phyloP scores from a whole-genome alignment of 2,113 vertebrate genomes.

The Saiga tatarica region DNA sequence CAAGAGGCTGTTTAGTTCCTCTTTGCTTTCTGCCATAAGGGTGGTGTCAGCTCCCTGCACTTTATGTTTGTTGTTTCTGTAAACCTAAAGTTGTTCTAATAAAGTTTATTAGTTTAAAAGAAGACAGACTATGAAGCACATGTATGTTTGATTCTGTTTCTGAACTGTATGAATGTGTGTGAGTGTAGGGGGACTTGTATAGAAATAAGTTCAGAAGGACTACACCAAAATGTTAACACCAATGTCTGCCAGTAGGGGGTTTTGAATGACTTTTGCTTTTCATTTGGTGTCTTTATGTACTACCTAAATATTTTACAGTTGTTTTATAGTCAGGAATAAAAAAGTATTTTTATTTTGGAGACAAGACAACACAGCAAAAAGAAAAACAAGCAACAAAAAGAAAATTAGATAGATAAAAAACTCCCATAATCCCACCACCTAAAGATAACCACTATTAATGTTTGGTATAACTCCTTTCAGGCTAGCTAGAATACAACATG shows the following conservation, averaged over 20 bases:
- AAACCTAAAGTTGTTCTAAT: neutral
- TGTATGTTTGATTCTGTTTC: neutral
- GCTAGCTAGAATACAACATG: neutral
- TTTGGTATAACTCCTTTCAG: neutral
- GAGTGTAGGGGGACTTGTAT: neutral
- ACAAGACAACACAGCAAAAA: neutral
- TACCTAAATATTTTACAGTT: slow-evolving; percentile 1
- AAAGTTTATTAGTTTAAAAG: neutral
- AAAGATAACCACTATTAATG: neutral
- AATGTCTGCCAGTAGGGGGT: neutral
- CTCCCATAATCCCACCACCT: neutral
- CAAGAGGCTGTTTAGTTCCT: neutral
- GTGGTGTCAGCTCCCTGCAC: neutral
- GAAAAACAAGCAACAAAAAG: neutral
- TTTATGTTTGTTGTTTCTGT: neutral
- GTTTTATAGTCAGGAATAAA: neutral
- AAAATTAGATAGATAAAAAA: neutral
- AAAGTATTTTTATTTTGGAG: neutral
- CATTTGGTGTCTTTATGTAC: neutral
- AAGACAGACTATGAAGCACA: neutral
- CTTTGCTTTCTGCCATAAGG: neutral
- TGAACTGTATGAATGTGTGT: neutral
- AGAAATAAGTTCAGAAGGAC: neutral
- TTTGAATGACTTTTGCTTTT: neutral
- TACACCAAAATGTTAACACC: neutral